Evolutionary conservation across 2,797 vertebrate species (phyloP).

Genomic region (Novumbra hubbsi): DNA sequence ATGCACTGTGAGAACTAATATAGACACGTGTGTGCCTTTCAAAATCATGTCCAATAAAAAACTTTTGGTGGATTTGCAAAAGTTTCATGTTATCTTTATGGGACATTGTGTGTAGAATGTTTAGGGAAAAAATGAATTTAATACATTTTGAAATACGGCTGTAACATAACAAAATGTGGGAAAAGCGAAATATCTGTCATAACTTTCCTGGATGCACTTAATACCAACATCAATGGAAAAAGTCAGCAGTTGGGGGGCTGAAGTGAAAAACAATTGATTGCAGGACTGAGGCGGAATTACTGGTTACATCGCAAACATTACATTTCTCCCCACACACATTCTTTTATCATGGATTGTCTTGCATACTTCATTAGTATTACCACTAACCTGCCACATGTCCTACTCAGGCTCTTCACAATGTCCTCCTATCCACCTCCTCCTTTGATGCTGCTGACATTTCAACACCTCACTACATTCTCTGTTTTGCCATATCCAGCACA

Average conservation of each 20-base stretch:
- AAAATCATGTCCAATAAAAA: too few species aligned
- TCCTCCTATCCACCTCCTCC: conserved; percentile 7
- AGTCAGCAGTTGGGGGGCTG: neutral
- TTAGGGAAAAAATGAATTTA: too few species aligned
- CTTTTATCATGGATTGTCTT: conserved; percentile 22
- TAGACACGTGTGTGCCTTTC: too few species aligned
- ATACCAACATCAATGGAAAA: neutral
- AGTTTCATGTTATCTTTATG: too few species aligned
- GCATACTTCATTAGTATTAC: conserved; percentile 3
- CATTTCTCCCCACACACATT: conserved; percentile 12
- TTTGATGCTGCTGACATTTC: conserved; percentile 5
- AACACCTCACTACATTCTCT: neutral
- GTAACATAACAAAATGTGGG: too few species aligned
- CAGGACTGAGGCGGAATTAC: neutral
- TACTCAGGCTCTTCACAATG: neutral
- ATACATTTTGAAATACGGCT: too few species aligned
- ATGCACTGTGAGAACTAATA: too few species aligned
- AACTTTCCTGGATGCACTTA: too few species aligned
- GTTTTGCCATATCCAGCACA: neutral
- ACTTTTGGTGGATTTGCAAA: too few species aligned
- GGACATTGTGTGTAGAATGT: too few species aligned
- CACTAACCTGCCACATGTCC: neutral
- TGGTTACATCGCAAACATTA: neutral
- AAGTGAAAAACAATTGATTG: neutral
- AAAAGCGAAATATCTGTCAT: too few species aligned